Base-by-base conservation (phyloP, 2,113 vertebrate genomes). In the Paradisaea rubra region DNA sequence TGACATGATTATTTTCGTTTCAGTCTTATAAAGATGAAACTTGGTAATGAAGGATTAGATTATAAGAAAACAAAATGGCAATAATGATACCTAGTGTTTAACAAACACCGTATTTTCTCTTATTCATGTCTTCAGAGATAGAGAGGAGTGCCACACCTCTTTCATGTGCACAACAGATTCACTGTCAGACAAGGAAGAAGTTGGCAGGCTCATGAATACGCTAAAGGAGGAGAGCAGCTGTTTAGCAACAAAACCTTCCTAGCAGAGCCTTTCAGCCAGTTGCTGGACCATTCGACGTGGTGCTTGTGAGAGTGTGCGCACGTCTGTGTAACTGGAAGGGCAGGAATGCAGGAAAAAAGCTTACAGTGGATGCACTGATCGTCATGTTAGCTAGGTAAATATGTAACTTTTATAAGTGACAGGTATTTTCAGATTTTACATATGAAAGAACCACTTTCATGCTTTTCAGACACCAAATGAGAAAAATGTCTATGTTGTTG, bases 211-310 rank as follows among this genome's bases (percentile, higher is more conserved):
- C 76, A 90, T 95, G 94, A 96, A 93, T 81, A 81, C 4, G 2
- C 88, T 94, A 16, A 93, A 95, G 89, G 76, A 94, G 79, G 60
- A 78, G 79, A 96, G 76, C 95, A 95, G 93, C 91, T 97, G 95
- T 78, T 95, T 47, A 83, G 79, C 56, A 88, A 89, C 79, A 95
- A 95, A 97, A 88, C 94, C 88, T 77, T 64, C 68, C 79, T 52
- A 80, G 85, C 76, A 88, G 71, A 70, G 81, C 79, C 90, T 95
- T 96, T 95, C 89, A 90, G 76, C 47, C 89, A 74, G 33, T 86
- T 68, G 87, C 89, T 86, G 82, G 74, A 78, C 82, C 85, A 88
- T 88, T 93, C 52, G 72, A 95, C 2, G 3, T 49, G 73, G 56
- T 42, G 52, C 84, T 87, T 3, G 3, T 15, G 59, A 65, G 74